phyloP scores from a whole-genome alignment of 2,888 invertebrate species.

The Apoderus coryli region DNA sequence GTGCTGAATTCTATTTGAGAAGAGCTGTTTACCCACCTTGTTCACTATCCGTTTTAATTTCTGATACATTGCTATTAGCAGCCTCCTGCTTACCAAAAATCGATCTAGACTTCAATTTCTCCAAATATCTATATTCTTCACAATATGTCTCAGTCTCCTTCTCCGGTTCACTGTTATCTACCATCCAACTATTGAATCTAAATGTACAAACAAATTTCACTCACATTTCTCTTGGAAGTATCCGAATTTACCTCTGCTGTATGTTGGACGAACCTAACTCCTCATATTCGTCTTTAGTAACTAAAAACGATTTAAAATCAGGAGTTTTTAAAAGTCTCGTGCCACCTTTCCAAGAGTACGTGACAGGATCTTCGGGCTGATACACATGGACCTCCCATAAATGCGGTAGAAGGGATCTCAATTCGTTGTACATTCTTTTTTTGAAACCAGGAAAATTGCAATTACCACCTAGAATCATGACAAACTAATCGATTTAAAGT shows the following conservation, averaged over 20 bases:
- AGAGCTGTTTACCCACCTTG: not conserved
- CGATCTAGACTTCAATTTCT: constrained; percentile 16
- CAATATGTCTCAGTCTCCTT: constrained; percentile 11
- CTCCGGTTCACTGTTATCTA: constrained; percentile 13
- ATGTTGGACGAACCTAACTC: constrained; percentile 60
- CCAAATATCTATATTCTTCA: constrained; percentile 17
- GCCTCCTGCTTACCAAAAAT: constrained; percentile 21
- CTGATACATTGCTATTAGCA: constrained; percentile 2
- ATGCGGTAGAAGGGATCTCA: constrained; percentile 63
- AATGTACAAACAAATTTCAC: too few relatives aligned
- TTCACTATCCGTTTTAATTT: constrained; percentile 7
- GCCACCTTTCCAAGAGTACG: constrained; percentile 85
- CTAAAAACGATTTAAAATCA: constrained; percentile 53
- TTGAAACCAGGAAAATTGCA: constrained; percentile 71
- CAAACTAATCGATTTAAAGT: too few relatives aligned
- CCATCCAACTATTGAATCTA: constrained; percentile 36
- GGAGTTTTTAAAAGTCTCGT: constrained; percentile 57
- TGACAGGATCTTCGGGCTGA: constrained; percentile 54
- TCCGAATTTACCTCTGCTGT: too few relatives aligned
- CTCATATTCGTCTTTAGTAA: constrained; percentile 78
- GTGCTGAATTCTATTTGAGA: not conserved
- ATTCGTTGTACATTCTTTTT: constrained; percentile 61
- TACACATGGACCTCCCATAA: constrained; percentile 63
- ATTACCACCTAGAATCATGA: too few relatives aligned
- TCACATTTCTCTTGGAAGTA: too few relatives aligned